Conservation (phyloP, 2,113 vertebrate species). For the Muntiacus reevesi region DNA sequence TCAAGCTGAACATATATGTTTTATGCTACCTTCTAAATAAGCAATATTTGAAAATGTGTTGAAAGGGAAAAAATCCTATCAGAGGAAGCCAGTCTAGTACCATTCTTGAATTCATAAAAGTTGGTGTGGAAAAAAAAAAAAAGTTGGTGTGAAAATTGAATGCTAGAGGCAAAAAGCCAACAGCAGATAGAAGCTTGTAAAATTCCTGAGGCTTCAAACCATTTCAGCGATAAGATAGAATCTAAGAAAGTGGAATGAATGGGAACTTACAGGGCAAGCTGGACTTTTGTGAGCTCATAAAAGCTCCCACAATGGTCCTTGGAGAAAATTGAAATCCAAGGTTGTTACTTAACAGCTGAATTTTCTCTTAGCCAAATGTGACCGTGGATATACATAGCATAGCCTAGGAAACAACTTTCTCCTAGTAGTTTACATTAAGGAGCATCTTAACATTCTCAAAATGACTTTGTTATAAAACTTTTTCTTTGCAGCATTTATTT, state of each 20-base stretch:
- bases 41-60: conserved; percentile 50
- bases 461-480: not conserved
- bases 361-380: conserved; percentile 37
- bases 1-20: conserved; percentile 19
- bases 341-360: conserved; percentile 29
- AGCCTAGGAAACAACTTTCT: conserved; percentile 4
- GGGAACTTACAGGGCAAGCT: conserved; percentile 23
- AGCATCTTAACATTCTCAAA: conserved; percentile 12
- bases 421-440: not conserved
- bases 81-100: conserved; percentile 48
- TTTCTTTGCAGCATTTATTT: not conserved
- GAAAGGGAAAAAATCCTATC: conserved; percentile 9
- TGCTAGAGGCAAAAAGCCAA: conserved; percentile 40
- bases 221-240: not conserved
- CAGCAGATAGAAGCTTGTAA: conserved; percentile 53
- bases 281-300: conserved; percentile 11
- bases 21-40: conserved; percentile 50
- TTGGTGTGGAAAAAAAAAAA: conserved; percentile 57
- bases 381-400: not conserved
- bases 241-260: conserved; percentile 41
- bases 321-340: conserved; percentile 54
- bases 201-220: conserved; percentile 56
- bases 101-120: conserved; percentile 63
- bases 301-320: conserved; percentile 33
- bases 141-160: conserved; percentile 55